phyloP scores from a whole-genome alignment of 2,888 invertebrate species.

The Eumerus sabulonum region DNA sequence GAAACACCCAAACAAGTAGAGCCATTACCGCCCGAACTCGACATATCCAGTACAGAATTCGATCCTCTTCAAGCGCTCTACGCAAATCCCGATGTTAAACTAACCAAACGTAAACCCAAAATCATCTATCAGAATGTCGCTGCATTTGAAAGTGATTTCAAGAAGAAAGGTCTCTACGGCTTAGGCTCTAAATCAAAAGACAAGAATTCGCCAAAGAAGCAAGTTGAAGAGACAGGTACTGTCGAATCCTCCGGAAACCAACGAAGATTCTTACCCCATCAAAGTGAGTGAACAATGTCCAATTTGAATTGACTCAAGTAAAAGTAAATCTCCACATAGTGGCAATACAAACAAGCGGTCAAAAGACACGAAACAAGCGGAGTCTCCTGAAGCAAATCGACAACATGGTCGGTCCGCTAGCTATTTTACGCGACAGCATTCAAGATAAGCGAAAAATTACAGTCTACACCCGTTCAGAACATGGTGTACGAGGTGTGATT shows the following conservation, averaged over 20 bases:
- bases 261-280: slow-evolving; percentile 80
- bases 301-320: too few relatives aligned
- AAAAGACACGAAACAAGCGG: slow-evolving; percentile 11
- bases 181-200: slow-evolving; percentile 45
- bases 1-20: not conserved
- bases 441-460: slow-evolving; percentile 69
- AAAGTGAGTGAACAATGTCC: slow-evolving; percentile 78
- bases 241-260: slow-evolving; percentile 37
- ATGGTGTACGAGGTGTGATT: slow-evolving; percentile 87
- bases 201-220: not conserved
- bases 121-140: slow-evolving; percentile 86
- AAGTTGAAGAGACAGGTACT: slow-evolving; percentile 9
- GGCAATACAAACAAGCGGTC: slow-evolving; percentile 71
- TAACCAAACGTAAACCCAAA: slow-evolving; percentile 80
- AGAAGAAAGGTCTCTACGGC: slow-evolving; percentile 74
- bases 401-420: slow-evolving; percentile 83
- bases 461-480: slow-evolving; percentile 84
- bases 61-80: slow-evolving; percentile 86
- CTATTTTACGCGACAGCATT: slow-evolving; percentile 81
- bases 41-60: slow-evolving; percentile 82
- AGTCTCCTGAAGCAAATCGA: slow-evolving; percentile 70
- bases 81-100: slow-evolving; percentile 78
- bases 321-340: too few relatives aligned
- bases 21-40: slow-evolving; percentile 74
- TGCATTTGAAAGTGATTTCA: slow-evolving; percentile 81